Percentiles rank a stretch among this genome's conserved stretches.
Evolutionary conservation across 2,113 vertebrate genomes (phyloP).

Genomic region (Merops nubicus): DNA sequence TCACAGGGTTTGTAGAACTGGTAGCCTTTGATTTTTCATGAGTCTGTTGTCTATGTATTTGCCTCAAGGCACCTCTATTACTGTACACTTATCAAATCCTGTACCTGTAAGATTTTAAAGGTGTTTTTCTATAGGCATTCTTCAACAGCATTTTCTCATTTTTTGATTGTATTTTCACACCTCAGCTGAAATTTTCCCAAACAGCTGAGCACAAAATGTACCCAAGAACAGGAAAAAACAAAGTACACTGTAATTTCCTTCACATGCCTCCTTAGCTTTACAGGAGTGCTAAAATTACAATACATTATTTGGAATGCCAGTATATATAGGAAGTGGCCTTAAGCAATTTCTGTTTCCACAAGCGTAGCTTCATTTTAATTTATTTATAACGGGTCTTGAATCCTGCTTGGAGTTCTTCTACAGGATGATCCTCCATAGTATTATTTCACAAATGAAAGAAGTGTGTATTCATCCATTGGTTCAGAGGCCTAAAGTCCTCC

Average conservation of each 20-base stretch:
- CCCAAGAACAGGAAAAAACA: background rate
- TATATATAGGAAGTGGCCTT: background rate
- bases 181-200: conserved; percentile 10
- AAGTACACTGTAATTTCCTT: background rate
- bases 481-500: background rate
- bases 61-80: background rate
- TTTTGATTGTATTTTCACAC: background rate
- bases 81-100: background rate
- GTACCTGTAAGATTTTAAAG: background rate
- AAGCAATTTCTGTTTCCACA: background rate
- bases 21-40: background rate
- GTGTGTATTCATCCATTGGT: background rate
- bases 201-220: background rate
- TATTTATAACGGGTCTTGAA: background rate
- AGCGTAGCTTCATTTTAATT: background rate
- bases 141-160: background rate
- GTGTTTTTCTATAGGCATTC: background rate
- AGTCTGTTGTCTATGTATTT: background rate
- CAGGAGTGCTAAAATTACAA: background rate
- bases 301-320: background rate
- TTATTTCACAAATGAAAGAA: conserved; percentile 1
- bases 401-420: background rate
- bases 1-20: background rate
- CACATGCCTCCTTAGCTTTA: background rate
- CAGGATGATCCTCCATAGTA: background rate